Base-by-base conservation (phyloP, 2,888 invertebrate species). In the Dasysyrphus albostriatus region DNA sequence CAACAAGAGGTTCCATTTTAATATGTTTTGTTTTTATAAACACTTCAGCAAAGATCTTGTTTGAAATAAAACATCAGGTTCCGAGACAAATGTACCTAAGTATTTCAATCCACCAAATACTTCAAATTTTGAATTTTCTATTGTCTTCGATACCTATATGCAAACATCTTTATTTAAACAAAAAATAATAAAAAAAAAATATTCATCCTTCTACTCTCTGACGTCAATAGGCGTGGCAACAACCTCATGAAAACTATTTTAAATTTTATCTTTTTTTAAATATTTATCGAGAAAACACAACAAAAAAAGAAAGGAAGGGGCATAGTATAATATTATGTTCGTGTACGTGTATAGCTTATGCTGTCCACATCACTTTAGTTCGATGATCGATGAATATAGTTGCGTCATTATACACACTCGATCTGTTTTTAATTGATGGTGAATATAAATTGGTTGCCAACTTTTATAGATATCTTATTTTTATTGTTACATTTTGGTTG, bases 381-480 rank as follows among this genome's bases (percentile, higher is more conserved):
- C 65, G 65, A 65, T 47, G 65, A 65, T 65, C 65, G 47, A 65
- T 65, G 65, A 34, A 34, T 34, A 0, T 42, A 34, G n/a, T 65
- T 49, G 32, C 65, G 47, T 47, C 65, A 65, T 49, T 47, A 24
- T 24, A 19, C 65, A 65, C 65, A 49, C 65, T 49, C 47, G 47
- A 65, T 65, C 47, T 65, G 47, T 65, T 65, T 49, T 65, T 47
- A 65, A 65, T 65, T 65, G 65, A 65, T 49, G 32, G 32, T 16
- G 65, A 49, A 49, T 49, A 49, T 49, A 12, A 65, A 49, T 47
- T 34, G 19, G 8, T n/a, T 42, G 61, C 61, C 19, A 59, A 37
- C 1, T 39, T 37, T 59, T 56, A 56, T n/a, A 56, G 34, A 39
- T 59, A 37, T n/a, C 2, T 14, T 29, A 19, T 19, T 34, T n/a